Conservation (phyloP, 2,113 vertebrate species). For the Psophia crepitans region DNA sequence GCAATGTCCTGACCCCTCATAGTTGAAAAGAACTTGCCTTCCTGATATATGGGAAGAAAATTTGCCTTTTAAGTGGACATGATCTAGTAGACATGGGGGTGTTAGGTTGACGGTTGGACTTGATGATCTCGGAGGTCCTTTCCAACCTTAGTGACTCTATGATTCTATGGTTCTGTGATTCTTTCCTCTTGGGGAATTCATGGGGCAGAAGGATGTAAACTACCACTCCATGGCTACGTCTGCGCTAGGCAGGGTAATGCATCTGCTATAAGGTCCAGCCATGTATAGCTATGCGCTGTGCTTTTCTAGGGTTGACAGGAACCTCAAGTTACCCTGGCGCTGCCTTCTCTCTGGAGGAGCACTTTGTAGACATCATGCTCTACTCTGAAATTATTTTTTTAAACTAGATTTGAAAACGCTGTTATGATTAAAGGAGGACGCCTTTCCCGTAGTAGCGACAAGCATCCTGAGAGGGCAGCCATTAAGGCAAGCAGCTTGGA, state of each 20-base stretch:
- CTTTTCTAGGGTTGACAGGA: background rate
- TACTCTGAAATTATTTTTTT: background rate
- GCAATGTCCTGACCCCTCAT: background rate
- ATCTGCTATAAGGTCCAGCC: rapidly evolving
- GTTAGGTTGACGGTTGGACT: no score
- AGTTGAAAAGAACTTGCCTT: background rate
- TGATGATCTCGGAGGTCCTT: no score
- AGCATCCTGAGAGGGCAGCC: background rate
- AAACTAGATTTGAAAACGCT: background rate
- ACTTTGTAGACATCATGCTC: background rate
- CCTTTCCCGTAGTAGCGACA: background rate
- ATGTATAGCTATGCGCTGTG: rapidly evolving
- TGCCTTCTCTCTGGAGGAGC: background rate
- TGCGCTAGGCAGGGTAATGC: background rate
- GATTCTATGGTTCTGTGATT: no score
- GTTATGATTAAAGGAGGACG: background rate
- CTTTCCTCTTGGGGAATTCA: background rate
- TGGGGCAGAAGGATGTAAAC: background rate
- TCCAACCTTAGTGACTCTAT: no score
- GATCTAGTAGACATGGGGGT: no score
- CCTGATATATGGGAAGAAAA: background rate
- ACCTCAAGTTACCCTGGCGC: background rate
- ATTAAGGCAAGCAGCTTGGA: background rate
- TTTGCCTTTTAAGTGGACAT: rapidly evolving
- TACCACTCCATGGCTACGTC: rapidly evolving